A percentile compares a stretch with the other conserved stretches of the same genome.
Conservation (phyloP, 2,888 invertebrate species). For the Drosophila nr. perissopoda region DNA sequence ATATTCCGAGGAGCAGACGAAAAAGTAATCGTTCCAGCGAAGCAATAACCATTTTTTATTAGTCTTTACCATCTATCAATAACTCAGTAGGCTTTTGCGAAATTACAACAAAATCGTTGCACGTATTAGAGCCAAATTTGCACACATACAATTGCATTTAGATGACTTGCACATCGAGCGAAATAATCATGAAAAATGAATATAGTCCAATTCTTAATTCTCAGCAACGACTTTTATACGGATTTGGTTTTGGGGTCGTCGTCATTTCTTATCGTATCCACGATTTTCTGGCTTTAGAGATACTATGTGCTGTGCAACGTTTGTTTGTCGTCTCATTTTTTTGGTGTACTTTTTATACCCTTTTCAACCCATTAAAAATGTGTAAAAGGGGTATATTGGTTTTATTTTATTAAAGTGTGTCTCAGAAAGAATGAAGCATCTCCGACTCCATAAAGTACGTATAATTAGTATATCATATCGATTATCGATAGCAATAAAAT, state of each 20-base stretch:
- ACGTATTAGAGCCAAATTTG: neutral
- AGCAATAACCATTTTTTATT: neutral
- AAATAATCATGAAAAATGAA: constrained; percentile 20
- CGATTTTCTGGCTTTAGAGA: constrained; percentile 29
- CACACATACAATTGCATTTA: constrained; percentile 11
- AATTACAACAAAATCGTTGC: neutral
- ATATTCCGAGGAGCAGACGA: neutral
- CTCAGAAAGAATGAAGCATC: neutral
- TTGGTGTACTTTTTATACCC: neutral
- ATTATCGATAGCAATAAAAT: neutral
- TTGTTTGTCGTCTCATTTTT: neutral
- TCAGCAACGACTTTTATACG: constrained; percentile 8
- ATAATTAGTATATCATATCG: neutral
- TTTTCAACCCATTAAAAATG: neutral
- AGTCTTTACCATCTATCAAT: neutral
- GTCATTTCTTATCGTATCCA: constrained; percentile 58
- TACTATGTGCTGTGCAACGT: neutral
- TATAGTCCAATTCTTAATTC: constrained; percentile 3
- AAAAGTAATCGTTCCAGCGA: neutral
- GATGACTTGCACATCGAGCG: constrained; percentile 16
- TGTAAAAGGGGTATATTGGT: neutral
- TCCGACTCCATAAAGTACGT: neutral
- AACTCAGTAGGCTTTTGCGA: neutral
- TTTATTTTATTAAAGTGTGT: neutral
- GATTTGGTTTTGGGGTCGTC: constrained; percentile 36